These are phyloP conservation scores for Myotis pilosus DNA, from an alignment of 2,797 vertebrate genomes.

Conservation along the genomic window DNA sequence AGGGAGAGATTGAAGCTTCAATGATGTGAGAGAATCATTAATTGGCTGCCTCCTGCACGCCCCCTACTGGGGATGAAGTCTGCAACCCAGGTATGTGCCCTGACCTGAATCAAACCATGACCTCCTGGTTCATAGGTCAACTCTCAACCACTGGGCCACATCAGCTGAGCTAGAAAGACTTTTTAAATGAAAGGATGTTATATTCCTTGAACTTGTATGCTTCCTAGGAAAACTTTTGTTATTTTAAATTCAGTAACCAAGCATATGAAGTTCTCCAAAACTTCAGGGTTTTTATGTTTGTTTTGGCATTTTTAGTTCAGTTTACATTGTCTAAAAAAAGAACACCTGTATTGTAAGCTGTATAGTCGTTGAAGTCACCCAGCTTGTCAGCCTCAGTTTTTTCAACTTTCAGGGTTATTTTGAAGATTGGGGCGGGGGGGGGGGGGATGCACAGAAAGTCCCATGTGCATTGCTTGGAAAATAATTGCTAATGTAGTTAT, in stretches of 20 bases:
- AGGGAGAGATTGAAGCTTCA: too few relatives aligned
- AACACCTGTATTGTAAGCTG: background rate
- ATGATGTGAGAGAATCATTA: too few relatives aligned
- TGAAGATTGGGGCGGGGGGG: background rate
- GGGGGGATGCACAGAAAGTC: background rate
- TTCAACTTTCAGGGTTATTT: background rate
- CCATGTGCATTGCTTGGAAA: background rate
- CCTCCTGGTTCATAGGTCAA: too few relatives aligned
- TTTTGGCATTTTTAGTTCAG: background rate
- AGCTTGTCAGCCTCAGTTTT: background rate
- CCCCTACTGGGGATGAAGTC: too few relatives aligned
- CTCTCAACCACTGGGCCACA: too few relatives aligned
- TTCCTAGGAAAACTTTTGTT: constrained; percentile 4
- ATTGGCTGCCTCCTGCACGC: too few relatives aligned
- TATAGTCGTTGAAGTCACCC: background rate
- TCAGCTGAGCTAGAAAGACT: background rate
- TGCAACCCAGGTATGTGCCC: too few relatives aligned
- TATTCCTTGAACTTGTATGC: background rate
- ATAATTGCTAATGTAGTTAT: background rate
- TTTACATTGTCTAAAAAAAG: constrained; percentile 13
- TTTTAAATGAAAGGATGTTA: background rate
- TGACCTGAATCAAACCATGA: too few relatives aligned
- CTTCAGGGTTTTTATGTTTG: background rate
- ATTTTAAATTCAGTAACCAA: background rate
- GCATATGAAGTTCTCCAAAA: background rate